Evolutionary conservation across 1,140 invertebrate species (phyloP).

Genomic region (Arctopsyche grandis): DNA sequence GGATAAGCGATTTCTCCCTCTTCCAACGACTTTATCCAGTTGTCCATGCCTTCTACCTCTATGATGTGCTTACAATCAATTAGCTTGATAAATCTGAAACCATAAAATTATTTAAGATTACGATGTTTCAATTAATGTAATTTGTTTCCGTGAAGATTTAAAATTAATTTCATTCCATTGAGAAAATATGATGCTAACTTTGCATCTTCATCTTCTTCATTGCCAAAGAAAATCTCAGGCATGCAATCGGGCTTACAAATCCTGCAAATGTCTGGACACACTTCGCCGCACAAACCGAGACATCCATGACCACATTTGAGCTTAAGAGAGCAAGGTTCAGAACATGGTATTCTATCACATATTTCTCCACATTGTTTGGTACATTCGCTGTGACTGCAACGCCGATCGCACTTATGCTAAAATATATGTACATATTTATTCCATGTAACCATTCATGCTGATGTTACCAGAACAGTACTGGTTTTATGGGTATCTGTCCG

Average conservation of each 20-base stretch:
- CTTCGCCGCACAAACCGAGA: slow-evolving; percentile 72
- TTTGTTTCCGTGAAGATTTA: slow-evolving; percentile 8
- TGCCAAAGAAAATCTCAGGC: slow-evolving; percentile 63
- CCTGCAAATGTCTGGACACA: slow-evolving; percentile 63
- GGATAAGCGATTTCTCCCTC: slow-evolving; percentile 20
- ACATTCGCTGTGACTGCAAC: slow-evolving; percentile 68
- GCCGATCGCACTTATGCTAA: slow-evolving; percentile 57
- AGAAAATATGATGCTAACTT: slow-evolving; percentile 58
- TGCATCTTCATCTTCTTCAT: slow-evolving; percentile 65
- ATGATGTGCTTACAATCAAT: slow-evolving; percentile 42
- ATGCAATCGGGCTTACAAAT: slow-evolving; percentile 65
- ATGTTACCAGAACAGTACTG: too few species aligned
- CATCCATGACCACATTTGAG: slow-evolving; percentile 68
- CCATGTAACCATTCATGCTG: too few species aligned
- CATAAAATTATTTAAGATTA: slow-evolving; percentile 3
- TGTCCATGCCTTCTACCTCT: slow-evolving; percentile 40
- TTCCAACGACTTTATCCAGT: slow-evolving; percentile 15
- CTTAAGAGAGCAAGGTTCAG: slow-evolving; percentile 62
- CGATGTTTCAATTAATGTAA: slow-evolving; percentile 40
- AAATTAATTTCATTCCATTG: not conserved
- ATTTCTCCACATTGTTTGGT: slow-evolving; percentile 64
- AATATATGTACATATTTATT: too few species aligned
- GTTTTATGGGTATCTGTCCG: too few species aligned
- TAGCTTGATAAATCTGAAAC: slow-evolving; percentile 42
- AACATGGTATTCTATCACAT: slow-evolving; percentile 65